Evolutionary conservation across 2,888 invertebrate species (phyloP), one percentile per base, ranked within the genome.

Genomic region (Platycheirus albimanus): DNA sequence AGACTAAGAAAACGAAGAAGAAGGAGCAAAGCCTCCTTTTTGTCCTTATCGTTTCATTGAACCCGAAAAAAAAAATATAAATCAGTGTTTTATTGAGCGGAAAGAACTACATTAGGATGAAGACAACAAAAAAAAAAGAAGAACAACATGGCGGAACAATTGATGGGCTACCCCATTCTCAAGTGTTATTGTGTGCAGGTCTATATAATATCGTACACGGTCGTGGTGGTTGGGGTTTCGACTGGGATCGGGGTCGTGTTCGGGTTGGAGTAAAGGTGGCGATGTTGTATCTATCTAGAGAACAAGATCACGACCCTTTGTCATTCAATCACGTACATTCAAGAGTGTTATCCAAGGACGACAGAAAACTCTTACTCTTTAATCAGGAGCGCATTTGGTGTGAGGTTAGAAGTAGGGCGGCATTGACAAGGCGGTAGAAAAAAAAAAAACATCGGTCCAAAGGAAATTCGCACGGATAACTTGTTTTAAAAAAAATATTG

Each of bases 241-340:
- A 8, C 13, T 56, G 58, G 49, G 30, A n/a, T n/a, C n/a, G n/a
- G n/a, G n/a, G n/a, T n/a, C n/a, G n/a, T n/a, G n/a, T n/a, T n/a
- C n/a, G n/a, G n/a, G 28, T 28, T 19, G 38, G 36, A 13, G 33
- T n/a, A n/a, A 43, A 36, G 38, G 43, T 61, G 47, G 63, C 10
- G 66, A 17, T 72, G 63, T 61, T 47, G 58, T 81, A 58, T 81
- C 51, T 77, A 66, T 72, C 69, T 64, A 43, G 15, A 52, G 49
- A 83, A 78, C 83, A 72, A 78, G 83, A 77, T 83, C 83, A 83
- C 81, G 81, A 83, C 72, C 77, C 81, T 72, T 67, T 77, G 61
- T 83, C 77, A 77, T 77, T 69, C 71, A 67, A 83, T 83, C 81
- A 83, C 83, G 83, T 77, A 74, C 78, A 74, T 72, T 78, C 33